Conservation (phyloP, 2,113 vertebrate genomes). For the Dolichotis patagonum region DNA sequence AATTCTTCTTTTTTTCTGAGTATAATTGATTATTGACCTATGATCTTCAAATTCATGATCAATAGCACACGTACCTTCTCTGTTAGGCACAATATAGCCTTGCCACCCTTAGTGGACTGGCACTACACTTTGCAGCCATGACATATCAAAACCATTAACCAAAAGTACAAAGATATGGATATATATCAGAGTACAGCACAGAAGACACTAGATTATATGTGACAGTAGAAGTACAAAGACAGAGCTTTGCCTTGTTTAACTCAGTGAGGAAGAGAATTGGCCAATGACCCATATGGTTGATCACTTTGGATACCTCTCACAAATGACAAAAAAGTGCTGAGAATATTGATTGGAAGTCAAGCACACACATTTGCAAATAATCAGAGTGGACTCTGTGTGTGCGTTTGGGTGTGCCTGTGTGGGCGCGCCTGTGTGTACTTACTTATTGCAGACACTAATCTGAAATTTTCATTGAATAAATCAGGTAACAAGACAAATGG, state of each 20-base stretch:
- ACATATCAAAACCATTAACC: not conserved
- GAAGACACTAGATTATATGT: rapidly evolving
- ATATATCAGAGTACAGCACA: not conserved
- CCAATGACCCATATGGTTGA: not conserved
- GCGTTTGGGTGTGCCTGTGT: not conserved
- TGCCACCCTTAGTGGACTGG: not conserved
- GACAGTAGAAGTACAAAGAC: not conserved
- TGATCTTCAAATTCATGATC: not conserved
- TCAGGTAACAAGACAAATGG: not conserved
- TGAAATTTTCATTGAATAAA: not conserved
- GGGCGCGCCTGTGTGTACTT: not conserved
- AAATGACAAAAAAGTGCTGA: too few species aligned
- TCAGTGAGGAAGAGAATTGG: rapidly evolving
- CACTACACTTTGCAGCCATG: too few species aligned
- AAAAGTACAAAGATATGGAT: not conserved
- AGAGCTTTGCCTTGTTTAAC: too few species aligned
- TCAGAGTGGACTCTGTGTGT: not conserved
- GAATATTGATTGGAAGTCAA: not conserved
- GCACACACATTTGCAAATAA: not conserved
- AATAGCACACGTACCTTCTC: not conserved
- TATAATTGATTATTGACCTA: not conserved
- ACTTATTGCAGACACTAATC: not conserved
- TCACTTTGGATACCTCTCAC: too few species aligned
- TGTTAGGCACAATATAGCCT: too few species aligned
- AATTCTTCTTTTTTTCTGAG: not conserved